Evolutionary conservation across 2,797 vertebrate genomes (phyloP).

Genomic region (Propithecus perrieri): DNA sequence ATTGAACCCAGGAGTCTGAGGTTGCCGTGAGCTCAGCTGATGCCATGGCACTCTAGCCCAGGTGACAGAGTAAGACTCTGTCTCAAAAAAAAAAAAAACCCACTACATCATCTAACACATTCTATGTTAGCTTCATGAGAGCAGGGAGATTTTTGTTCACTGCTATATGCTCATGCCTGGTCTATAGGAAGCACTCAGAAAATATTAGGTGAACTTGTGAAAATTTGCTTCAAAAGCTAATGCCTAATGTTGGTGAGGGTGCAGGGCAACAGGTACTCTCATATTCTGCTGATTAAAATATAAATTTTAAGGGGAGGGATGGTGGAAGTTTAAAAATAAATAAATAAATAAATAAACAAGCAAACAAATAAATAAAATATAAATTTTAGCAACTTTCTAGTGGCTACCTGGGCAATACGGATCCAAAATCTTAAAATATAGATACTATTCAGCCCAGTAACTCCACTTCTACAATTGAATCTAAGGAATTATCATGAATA

Average conservation of each 20-base stretch:
- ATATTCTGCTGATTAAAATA: neutral
- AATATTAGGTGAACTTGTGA: neutral
- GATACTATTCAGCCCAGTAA: neutral
- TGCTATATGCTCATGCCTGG: neutral
- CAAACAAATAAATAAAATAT: neutral
- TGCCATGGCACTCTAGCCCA: too few relatives aligned
- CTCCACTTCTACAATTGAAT: neutral
- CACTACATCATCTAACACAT: neutral
- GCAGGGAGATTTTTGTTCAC: neutral
- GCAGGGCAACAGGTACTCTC: neutral
- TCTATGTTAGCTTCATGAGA: neutral
- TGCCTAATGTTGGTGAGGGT: neutral
- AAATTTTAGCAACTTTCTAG: neutral
- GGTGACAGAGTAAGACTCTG: too few relatives aligned
- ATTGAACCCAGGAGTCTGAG: too few relatives aligned
- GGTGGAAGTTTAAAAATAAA: too few relatives aligned
- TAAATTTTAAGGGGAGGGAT: neutral
- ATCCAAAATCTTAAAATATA: neutral
- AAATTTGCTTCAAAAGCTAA: neutral
- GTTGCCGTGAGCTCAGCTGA: too few relatives aligned
- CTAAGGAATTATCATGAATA: conserved; percentile 3
- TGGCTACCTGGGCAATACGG: neutral
- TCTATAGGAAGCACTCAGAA: neutral
- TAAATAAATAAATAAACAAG: too few relatives aligned
- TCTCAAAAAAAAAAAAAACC: too few relatives aligned